Evolutionary conservation across 2,797 vertebrate genomes (phyloP).

Genomic region (Vespertilio murinus): DNA sequence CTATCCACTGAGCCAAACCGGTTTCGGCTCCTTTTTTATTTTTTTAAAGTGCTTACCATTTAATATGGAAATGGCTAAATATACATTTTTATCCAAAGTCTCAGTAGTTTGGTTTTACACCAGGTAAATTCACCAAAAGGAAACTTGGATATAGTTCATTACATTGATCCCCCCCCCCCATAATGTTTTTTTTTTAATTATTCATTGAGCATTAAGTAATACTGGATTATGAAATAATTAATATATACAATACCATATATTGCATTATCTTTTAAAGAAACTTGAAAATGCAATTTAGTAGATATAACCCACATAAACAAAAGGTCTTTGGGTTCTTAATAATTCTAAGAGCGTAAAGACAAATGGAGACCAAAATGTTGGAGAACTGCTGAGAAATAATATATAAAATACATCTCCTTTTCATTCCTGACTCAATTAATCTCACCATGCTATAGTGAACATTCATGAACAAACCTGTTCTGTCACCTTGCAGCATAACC

Average conservation of each 20-base stretch:
- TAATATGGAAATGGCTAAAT: neutral
- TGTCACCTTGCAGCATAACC: conserved; percentile 65
- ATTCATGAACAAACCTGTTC: conserved; percentile 65
- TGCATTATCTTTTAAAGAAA: neutral
- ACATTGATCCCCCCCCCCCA: neutral
- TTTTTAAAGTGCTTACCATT: neutral
- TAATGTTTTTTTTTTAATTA: neutral
- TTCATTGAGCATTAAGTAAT: neutral
- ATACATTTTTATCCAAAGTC: neutral
- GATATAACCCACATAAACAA: neutral
- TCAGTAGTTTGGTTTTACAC: neutral
- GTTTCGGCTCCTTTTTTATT: neutral
- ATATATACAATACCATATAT: neutral
- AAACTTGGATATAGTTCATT: neutral
- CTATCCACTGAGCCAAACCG: too few relatives aligned
- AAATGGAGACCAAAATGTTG: conserved; percentile 15
- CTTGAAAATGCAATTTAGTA: neutral
- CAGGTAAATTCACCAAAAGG: neutral
- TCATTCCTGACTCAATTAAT: neutral
- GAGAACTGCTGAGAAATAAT: conserved; percentile 19
- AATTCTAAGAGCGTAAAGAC: conserved; percentile 24
- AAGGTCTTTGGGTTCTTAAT: conserved; percentile 7
- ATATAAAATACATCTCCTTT: neutral
- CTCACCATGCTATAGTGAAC: neutral
- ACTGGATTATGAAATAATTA: neutral